These are phyloP conservation scores for Gadus macrocephalus DNA, from an alignment of 2,113 vertebrate genomes.

Conservation along the genomic window DNA sequence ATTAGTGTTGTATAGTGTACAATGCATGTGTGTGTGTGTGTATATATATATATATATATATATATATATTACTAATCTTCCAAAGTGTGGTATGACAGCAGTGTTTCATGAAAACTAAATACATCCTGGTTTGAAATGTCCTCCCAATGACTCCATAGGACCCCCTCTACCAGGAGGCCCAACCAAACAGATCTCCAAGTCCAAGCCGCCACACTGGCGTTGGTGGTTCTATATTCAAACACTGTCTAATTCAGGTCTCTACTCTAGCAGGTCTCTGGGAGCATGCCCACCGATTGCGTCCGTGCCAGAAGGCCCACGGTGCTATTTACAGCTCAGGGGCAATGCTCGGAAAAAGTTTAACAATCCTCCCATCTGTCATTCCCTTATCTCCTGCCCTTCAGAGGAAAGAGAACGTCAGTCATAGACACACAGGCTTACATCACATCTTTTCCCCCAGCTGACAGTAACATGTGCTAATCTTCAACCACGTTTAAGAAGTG, in stretches of 20 bases:
- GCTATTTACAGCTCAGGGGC: slow-evolving; percentile 45
- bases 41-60: too few relatives aligned
- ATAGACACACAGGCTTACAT: slow-evolving; percentile 49
- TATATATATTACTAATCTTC: too few relatives aligned
- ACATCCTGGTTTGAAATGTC: too few relatives aligned
- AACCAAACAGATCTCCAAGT: too few relatives aligned
- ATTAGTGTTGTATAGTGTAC: too few relatives aligned
- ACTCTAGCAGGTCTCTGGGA: slow-evolving; percentile 32
- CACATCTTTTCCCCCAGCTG: not conserved
- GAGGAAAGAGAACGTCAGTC: slow-evolving; percentile 61
- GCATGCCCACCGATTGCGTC: slow-evolving; percentile 15
- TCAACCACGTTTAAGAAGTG: too few relatives aligned
- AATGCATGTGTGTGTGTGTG: too few relatives aligned
- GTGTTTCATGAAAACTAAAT: too few relatives aligned
- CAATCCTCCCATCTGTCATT: slow-evolving; percentile 60
- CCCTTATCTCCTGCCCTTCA: slow-evolving; percentile 38
- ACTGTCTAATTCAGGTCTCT: slow-evolving; percentile 30
- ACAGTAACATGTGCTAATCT: too few relatives aligned
- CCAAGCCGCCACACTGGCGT: not conserved
- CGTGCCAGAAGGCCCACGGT: slow-evolving; percentile 41
- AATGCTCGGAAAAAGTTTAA: slow-evolving; percentile 46
- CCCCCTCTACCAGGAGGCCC: too few relatives aligned
- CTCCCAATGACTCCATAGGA: too few relatives aligned
- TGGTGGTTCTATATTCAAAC: slow-evolving; percentile 37
- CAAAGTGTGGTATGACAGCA: too few relatives aligned